Base-by-base conservation (phyloP, 2,888 invertebrate species). In the Sphaerophoria rueppellii region DNA sequence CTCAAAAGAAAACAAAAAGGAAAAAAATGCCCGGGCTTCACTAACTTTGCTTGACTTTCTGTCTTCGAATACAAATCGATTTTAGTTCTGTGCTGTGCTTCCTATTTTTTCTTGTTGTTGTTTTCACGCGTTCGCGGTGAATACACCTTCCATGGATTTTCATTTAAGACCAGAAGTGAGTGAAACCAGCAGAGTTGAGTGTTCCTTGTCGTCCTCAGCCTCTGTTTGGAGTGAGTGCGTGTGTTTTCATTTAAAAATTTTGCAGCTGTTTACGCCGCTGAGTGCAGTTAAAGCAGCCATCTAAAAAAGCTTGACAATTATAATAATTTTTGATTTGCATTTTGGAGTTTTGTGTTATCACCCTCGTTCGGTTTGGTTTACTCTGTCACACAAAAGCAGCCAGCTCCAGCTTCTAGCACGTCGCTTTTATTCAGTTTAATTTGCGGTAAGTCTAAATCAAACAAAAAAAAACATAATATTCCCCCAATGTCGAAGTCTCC, bases 61-160 rank as follows among this genome's bases (percentile, higher is more conserved):
- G 65, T 71, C 58, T 58, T 58, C 9, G 70, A 74, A 69, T 65
- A 55, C 77, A 43, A 73, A 82, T 82, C 74, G 79, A 82, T 82
- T 79, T 79, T 65, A 63, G 12, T 54, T 37, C 24, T 40, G 1
- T 40, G 40, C 9, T 6, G 6, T 40, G 7, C 9, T 40, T 40
- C 9, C 40, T 43, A 14, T 1, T 3, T 50, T 37, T 67, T 67
- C 46, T 82, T 78, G 74, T 82, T 70, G 65, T 82, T 70, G 58
- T 82, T 82, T 79, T 79, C 57, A 74, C 74, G 82, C 79, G 73
- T 71, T 63, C 78, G 82, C 82, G 70, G 74, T 70, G 74, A 70
- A 74, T 79, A 73, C 73, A 82, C 57, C 67, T 52, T 78, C 37
- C 58, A 70, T 70, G 69, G 79, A 79, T 78, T 50, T 50, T 16